Conservation (phyloP, 2,797 vertebrate genomes). For the Melanotaenia trifasciata region DNA sequence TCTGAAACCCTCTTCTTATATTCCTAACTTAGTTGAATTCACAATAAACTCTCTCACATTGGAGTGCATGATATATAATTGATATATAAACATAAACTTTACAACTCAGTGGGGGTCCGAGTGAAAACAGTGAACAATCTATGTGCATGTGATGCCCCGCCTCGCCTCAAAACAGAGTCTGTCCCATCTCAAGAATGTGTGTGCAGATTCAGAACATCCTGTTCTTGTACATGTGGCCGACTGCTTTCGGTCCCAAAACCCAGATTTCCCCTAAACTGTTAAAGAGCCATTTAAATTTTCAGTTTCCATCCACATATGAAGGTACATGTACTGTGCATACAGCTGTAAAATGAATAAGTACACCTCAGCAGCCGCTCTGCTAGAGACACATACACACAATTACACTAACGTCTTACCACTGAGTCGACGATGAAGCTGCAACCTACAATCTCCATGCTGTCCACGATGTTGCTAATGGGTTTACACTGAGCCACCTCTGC, state of each 20-base stretch:
- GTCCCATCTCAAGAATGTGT: conserved; percentile 42
- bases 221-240: conserved; percentile 40
- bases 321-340: conserved; percentile 31
- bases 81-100: conserved; percentile 55
- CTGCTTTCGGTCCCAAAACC: conserved; percentile 34
- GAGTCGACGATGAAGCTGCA: conserved; percentile 92
- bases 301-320: conserved; percentile 28
- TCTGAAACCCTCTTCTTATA: conserved; percentile 38
- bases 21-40: conserved; percentile 35
- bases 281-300: conserved; percentile 51
- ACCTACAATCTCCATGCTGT: conserved; percentile 89
- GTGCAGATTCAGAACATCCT: conserved; percentile 50
- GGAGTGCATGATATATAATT: conserved; percentile 27
- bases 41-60: conserved; percentile 38
- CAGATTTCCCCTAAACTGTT: conserved; percentile 28
- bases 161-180: conserved; percentile 31
- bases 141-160: conserved; percentile 22
- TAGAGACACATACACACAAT: conserved; percentile 22
- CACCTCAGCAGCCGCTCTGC: conserved; percentile 3
- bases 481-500: conserved; percentile 92
- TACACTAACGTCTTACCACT: conserved; percentile 86
- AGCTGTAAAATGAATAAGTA: conserved; percentile 38
- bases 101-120: conserved; percentile 20
- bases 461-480: conserved; percentile 91
- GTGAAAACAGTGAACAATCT: conserved; percentile 61